Conservation (phyloP, 2,888 invertebrate genomes). For the Hydriomena furcata region DNA sequence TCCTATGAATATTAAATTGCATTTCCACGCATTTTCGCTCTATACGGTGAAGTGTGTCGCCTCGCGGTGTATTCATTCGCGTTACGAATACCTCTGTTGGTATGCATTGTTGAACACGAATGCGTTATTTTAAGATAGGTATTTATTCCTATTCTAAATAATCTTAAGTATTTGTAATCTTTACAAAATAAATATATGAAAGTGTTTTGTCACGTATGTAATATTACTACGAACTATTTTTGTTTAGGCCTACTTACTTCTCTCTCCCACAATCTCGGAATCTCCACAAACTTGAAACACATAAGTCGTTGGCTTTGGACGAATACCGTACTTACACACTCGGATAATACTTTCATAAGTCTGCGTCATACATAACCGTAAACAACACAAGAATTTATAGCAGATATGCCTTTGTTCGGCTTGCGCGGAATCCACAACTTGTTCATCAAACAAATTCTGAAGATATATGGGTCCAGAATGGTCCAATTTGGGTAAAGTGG, state of each 20-base stretch:
- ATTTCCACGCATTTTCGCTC: constrained; percentile 77
- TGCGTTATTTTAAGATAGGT: not conserved
- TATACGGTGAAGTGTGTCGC: constrained; percentile 56
- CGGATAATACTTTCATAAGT: constrained; percentile 62
- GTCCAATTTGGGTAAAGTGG: constrained; percentile 80
- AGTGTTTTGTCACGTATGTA: too few species aligned
- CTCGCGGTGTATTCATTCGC: not conserved
- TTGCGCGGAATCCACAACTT: constrained; percentile 62
- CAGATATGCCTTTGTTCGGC: constrained; percentile 70
- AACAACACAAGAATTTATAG: constrained; percentile 68
- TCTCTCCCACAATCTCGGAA: constrained; percentile 48
- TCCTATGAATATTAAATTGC: constrained; percentile 82
- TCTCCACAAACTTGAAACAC: constrained; percentile 51
- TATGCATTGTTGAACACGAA: not conserved
- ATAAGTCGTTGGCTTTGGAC: constrained; percentile 50
- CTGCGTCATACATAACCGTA: constrained; percentile 70
- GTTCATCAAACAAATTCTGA: constrained; percentile 74
- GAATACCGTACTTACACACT: constrained; percentile 57
- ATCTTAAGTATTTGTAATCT: too few species aligned
- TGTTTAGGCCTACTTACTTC: not conserved
- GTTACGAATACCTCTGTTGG: not conserved
- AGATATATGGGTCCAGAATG: constrained; percentile 76
- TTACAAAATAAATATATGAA: too few species aligned
- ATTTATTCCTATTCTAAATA: too few species aligned
- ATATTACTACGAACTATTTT: not conserved